phyloP scores from a whole-genome alignment of 2,888 invertebrate species.

The Branchellion lobata region DNA sequence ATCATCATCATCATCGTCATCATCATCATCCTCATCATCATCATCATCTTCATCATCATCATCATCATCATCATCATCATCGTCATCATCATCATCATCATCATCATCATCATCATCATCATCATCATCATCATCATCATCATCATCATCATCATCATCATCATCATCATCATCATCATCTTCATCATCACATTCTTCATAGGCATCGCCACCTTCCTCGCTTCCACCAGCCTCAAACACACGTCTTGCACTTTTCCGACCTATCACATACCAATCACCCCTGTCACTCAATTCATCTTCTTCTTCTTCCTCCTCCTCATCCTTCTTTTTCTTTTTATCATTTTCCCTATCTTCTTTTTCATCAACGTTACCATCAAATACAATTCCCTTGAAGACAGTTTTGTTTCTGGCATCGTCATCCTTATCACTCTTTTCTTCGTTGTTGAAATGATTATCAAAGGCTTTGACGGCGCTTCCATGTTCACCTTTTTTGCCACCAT shows the following conservation, averaged over 20 bases:
- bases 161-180: slow-evolving; percentile 18
- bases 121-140: slow-evolving; percentile 39
- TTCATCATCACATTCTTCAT: neutral
- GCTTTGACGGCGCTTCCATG: too few relatives aligned
- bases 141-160: slow-evolving; percentile 39
- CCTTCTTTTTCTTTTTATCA: slow-evolving; percentile 33
- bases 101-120: slow-evolving; percentile 41
- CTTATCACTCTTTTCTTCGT: too few relatives aligned
- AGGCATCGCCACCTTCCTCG: too few relatives aligned
- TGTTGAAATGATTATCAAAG: too few relatives aligned
- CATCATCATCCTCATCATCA: neutral
- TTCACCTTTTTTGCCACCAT: too few relatives aligned
- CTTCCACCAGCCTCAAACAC: too few relatives aligned
- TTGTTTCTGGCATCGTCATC: too few relatives aligned
- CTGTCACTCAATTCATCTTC: slow-evolving; percentile 33
- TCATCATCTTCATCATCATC: neutral
- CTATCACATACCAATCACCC: too few relatives aligned
- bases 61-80: slow-evolving; percentile 14
- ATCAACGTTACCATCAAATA: too few relatives aligned
- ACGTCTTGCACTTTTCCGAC: too few relatives aligned
- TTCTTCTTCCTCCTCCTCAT: slow-evolving; percentile 25
- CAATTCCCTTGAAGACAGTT: too few relatives aligned
- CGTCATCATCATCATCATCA: slow-evolving; percentile 37
- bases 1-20: neutral
- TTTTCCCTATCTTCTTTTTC: too few relatives aligned